These are phyloP conservation scores for Hydrozoanthus tunicans DNA, from an alignment of 64 coral and sea anemone species.

Conservation along the genomic window DNA sequence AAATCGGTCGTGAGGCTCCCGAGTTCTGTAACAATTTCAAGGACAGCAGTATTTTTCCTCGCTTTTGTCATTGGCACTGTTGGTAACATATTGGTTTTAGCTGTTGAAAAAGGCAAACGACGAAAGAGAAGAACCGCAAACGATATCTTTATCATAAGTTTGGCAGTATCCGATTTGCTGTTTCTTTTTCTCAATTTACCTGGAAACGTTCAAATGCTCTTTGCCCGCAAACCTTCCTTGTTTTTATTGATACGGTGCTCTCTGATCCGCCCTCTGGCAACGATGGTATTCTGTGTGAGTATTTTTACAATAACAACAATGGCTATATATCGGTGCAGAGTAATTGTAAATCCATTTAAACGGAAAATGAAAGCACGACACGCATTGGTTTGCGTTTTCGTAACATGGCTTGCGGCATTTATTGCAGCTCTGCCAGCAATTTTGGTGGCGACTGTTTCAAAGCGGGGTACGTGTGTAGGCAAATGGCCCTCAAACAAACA, in stretches of 20 bases:
- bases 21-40: background rate
- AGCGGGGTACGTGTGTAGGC: background rate
- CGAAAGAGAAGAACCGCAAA: constrained; percentile 16
- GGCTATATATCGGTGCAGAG: constrained; percentile 6
- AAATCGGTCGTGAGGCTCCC: background rate
- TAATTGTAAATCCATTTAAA: constrained; percentile 35
- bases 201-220: background rate
- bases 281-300: constrained; percentile 23
- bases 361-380: constrained; percentile 17
- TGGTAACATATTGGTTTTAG: constrained; percentile 1
- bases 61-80: background rate
- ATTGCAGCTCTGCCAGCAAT: background rate
- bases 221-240: background rate
- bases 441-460: background rate
- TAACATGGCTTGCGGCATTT: background rate
- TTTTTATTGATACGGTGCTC: background rate
- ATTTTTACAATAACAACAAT: constrained; percentile 32
- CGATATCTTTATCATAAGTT: constrained; percentile 22
- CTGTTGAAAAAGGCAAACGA: constrained; percentile 13
- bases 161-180: constrained; percentile 25
- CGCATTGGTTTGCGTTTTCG: background rate
- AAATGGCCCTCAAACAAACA: background rate
- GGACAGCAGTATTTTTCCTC: background rate
- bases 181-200: constrained; percentile 4
- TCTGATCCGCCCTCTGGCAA: background rate